Evolutionary conservation across 1,140 invertebrate species (phyloP), one percentile per base, ranked within the genome.

Genomic region (Coelopa frigida): DNA sequence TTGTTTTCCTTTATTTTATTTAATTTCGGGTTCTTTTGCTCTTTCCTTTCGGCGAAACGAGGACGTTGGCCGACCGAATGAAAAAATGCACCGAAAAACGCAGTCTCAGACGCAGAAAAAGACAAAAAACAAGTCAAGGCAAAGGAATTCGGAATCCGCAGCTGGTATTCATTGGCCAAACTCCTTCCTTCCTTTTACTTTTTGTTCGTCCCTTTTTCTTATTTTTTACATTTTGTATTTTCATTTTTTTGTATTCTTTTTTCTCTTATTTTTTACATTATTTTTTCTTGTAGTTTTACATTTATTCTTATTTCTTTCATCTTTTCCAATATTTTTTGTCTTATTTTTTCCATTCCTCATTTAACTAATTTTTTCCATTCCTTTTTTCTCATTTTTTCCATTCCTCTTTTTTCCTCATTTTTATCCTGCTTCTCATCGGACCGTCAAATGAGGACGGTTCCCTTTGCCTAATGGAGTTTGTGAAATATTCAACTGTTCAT

Each of bases 311-410:
- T 52, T 41, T 54, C 55, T 63, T 46, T 38, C 20, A 35, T 10
- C 17, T 23, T 23, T 31, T 26, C 26, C 18, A 14, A 14, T 5
- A 7, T 37, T 14, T 32, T 24, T 39, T 39, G 29, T 38, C 27
- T 17, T 23, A n/a, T 6, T 49, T 17, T 38, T 20, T 37, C 10
- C 15, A 37, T 22, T 22, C 21, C 38, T 20, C 36, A 5, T 44
- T 21, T 29, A 4, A 24, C n/a, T 7, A 35, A 14, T 23, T 44
- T 22, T 20, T 24, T 37, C 29, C 39, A 29, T 46, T 18, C 23
- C 7, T 40, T 44, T 37, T 53, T 40, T 37, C 50, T 36, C 52
- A 59, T 14, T 29, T 14, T 61, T 52, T 48, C 48, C 47, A 49
- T 44, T 56, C 44, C 43, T 38, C 20, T 46, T 7, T 20, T 15